Percentiles rank a stretch among this genome's conserved stretches.
Conservation (phyloP, 2,113 vertebrate genomes). For the Ia io region DNA sequence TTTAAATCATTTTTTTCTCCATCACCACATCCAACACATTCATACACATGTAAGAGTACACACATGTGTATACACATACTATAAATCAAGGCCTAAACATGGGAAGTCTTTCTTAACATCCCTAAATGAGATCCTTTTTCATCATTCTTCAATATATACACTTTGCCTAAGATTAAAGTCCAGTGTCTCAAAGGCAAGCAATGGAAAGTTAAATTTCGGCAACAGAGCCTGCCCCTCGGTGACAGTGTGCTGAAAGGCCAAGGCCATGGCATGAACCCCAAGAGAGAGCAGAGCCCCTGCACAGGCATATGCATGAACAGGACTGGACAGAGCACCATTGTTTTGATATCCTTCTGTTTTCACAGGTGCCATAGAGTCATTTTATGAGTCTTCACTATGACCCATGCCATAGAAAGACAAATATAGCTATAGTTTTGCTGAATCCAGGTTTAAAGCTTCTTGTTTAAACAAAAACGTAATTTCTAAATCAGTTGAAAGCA, state of each 20-base stretch:
- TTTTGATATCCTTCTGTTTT: constrained; percentile 71
- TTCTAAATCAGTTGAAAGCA: constrained; percentile 42
- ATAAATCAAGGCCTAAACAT: neutral
- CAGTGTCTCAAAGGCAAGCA: constrained; percentile 13
- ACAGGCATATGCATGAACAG: constrained; percentile 36
- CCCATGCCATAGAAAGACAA: constrained; percentile 57
- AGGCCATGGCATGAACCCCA: neutral
- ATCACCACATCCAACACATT: neutral
- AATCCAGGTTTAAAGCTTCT: constrained; percentile 54
- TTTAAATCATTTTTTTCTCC: neutral
- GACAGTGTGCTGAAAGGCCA: constrained; percentile 12
- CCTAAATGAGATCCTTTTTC: neutral
- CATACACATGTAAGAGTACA: neutral
- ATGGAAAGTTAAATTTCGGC: neutral
- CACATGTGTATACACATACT: neutral
- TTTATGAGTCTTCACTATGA: constrained; percentile 65
- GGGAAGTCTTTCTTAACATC: neutral
- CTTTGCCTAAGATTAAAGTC: neutral
- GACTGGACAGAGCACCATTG: constrained; percentile 46
- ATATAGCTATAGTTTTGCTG: constrained; percentile 58
- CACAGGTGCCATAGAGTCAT: constrained; percentile 64
- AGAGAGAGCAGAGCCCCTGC: neutral
- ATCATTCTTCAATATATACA: neutral
- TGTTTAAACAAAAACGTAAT: constrained; percentile 61
- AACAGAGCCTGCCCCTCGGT: neutral